These are phyloP conservation scores for Hycleus phaleratus DNA, from an alignment of 1,140 invertebrate species.

Conservation along the genomic window DNA sequence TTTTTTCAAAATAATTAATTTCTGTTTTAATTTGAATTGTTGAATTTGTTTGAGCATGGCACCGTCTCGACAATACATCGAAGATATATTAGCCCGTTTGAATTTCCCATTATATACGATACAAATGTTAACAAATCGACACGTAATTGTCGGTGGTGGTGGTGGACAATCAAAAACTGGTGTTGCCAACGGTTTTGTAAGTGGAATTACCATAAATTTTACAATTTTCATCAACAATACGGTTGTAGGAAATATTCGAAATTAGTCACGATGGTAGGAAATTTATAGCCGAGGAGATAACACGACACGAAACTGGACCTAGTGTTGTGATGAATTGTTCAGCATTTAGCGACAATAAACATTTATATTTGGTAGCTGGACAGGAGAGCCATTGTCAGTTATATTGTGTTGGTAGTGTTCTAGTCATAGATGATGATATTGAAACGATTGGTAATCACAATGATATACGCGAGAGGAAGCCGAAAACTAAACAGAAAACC, in stretches of 20 bases:
- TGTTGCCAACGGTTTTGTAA: conserved; percentile 90
- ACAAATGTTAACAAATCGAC: conserved; percentile 81
- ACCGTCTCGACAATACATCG: conserved; percentile 43
- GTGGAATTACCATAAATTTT: conserved; percentile 33
- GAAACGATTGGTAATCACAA: conserved; percentile 41
- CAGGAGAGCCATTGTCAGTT: conserved; percentile 88
- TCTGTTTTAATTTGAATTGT: conserved; percentile 13
- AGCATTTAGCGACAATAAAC: conserved; percentile 56
- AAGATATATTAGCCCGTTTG: conserved; percentile 69
- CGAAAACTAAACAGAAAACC: conserved; percentile 27
- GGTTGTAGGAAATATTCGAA: conserved; percentile 80
- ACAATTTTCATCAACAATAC: neutral
- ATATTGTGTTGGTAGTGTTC: conserved; percentile 70
- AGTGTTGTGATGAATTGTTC: conserved; percentile 89
- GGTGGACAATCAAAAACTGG: conserved; percentile 93
- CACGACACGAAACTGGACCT: conserved; percentile 77
- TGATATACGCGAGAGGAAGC: conserved; percentile 42
- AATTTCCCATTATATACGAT: conserved; percentile 91
- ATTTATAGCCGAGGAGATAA: conserved; percentile 77
- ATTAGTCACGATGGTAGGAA: conserved; percentile 71
- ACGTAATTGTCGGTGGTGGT: conserved; percentile 90
- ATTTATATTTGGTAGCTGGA: conserved; percentile 76
- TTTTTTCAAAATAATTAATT: conserved; percentile 14
- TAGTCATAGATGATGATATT: conserved; percentile 46
- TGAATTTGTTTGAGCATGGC: conserved; percentile 25